These are phyloP conservation scores for Xiphophorus maculatus DNA, from an alignment of 2,113 vertebrate genomes.

Conservation along the genomic window DNA sequence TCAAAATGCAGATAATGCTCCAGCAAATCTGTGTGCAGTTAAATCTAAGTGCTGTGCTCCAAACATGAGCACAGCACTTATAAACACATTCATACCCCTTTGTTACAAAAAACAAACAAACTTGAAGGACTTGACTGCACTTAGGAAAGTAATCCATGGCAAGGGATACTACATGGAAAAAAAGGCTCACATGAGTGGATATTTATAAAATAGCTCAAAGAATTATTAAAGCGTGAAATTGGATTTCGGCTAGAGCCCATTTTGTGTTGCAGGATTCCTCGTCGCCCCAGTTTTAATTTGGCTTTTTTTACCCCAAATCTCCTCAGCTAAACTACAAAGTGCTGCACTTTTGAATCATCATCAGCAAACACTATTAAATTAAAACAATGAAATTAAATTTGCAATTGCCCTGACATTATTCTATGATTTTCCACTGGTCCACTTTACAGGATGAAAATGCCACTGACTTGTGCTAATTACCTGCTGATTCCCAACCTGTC, in stretches of 20 bases:
- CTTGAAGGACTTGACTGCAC: neutral
- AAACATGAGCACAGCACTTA: neutral
- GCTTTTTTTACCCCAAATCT: slow-evolving; percentile 28
- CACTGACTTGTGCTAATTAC: slow-evolving; percentile 43
- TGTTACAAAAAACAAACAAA: slow-evolving; percentile 16
- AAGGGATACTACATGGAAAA: neutral
- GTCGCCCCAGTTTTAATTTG: slow-evolving; percentile 48
- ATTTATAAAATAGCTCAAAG: slow-evolving; percentile 41
- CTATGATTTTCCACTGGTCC: slow-evolving; percentile 9
- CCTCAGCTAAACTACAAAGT: slow-evolving; percentile 19
- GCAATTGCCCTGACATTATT: too few species aligned
- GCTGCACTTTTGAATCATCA: slow-evolving; percentile 10
- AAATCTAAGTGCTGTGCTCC: neutral
- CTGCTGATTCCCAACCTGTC: slow-evolving; percentile 71
- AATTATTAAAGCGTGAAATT: slow-evolving; percentile 54
- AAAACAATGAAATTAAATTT: too few species aligned
- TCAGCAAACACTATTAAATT: too few species aligned
- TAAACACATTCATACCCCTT: slow-evolving; percentile 11
- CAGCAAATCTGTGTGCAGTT: neutral
- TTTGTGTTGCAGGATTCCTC: slow-evolving; percentile 49
- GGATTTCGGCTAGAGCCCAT: slow-evolving; percentile 56
- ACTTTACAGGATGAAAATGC: slow-evolving; percentile 26
- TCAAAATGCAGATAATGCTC: neutral
- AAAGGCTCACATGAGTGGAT: neutral
- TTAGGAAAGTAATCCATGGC: slow-evolving; percentile 7